Evolutionary conservation across 1,140 invertebrate genomes (phyloP).

Genomic region (Leguminivora glycinivorella): DNA sequence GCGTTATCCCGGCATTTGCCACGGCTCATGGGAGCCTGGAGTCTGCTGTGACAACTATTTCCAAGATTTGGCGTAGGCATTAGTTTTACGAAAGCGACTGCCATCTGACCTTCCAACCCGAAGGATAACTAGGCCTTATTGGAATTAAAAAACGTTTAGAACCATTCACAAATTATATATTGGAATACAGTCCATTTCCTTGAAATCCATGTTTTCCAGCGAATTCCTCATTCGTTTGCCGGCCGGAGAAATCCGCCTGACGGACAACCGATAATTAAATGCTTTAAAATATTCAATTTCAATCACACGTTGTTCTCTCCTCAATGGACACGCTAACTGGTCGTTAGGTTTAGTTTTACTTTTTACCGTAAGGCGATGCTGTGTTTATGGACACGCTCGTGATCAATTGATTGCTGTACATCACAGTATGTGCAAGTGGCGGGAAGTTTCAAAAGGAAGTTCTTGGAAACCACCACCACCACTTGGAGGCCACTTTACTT

Average conservation of each 20-base stretch:
- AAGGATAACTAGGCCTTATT: too few species aligned
- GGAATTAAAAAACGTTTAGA: too few species aligned
- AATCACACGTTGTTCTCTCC: constrained; percentile 29
- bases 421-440: too few species aligned
- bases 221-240: neutral
- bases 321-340: constrained; percentile 35
- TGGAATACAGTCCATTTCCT: neutral
- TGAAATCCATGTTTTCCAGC: neutral
- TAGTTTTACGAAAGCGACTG: too few species aligned
- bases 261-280: constrained; percentile 36
- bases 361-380: constrained; percentile 25
- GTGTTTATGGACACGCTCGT: constrained; percentile 1
- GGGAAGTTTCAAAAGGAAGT: too few species aligned
- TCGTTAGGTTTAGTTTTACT: constrained; percentile 33
- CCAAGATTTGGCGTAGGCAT: too few species aligned
- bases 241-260: neutral
- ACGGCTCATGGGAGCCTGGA: too few species aligned
- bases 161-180: neutral
- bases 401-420: neutral
- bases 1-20: too few species aligned
- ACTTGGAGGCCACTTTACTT: too few species aligned
- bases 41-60: too few species aligned
- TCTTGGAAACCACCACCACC: too few species aligned
- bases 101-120: too few species aligned
- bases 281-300: constrained; percentile 38